These are phyloP conservation scores for Rhabdophis nuchalis DNA, from an alignment of 2,797 vertebrate genomes.

Conservation along the genomic window DNA sequence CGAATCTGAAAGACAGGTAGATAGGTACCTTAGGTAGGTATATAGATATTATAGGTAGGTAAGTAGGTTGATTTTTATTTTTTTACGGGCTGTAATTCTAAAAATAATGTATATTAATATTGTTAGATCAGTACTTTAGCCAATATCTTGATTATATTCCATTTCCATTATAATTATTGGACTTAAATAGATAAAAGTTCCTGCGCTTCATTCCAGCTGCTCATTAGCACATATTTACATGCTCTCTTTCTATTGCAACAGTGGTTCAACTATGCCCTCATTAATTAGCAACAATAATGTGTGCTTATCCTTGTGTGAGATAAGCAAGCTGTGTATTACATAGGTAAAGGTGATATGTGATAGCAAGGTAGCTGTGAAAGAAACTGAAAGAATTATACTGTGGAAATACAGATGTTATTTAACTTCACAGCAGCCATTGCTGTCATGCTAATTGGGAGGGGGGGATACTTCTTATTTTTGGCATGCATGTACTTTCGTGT, in stretches of 20 bases:
- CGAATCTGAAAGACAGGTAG: background rate
- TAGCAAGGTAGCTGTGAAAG: background rate
- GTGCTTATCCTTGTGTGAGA: conserved; percentile 24
- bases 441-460: background rate
- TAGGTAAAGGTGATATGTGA: conserved; percentile 19
- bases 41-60: background rate
- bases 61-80: background rate
- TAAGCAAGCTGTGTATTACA: conserved; percentile 3
- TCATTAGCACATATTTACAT: conserved; percentile 24
- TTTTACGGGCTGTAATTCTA: background rate
- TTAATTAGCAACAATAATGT: conserved; percentile 53
- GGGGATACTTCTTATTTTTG: background rate
- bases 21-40: background rate
- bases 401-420: background rate
- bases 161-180: conserved; percentile 23
- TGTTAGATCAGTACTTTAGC: background rate
- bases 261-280: conserved; percentile 46
- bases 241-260: conserved; percentile 20
- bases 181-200: conserved; percentile 47
- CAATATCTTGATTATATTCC: conserved; percentile 22
- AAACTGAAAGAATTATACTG: background rate
- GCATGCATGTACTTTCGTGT: background rate
- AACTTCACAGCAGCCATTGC: background rate
- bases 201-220: conserved; percentile 47
- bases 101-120: background rate